Percentiles rank a stretch among this genome's conserved stretches.
Evolutionary conservation across 1,140 invertebrate genomes (phyloP).

Genomic region (Musca vetustissima): DNA sequence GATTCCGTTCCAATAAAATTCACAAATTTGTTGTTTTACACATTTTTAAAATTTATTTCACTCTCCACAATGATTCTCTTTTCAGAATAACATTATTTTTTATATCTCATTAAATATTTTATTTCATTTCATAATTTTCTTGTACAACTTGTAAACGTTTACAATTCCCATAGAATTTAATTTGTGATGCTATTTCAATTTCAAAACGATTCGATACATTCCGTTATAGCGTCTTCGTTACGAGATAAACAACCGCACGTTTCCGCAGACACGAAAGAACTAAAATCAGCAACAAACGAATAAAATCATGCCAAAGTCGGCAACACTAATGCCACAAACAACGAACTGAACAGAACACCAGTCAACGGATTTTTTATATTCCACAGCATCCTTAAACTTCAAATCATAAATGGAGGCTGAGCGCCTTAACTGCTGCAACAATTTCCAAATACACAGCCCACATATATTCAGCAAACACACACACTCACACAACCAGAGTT

Average conservation of each 20-base stretch:
- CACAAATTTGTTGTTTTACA: too few species aligned
- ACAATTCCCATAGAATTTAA: neutral
- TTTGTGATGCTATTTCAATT: neutral
- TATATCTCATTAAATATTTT: too few species aligned
- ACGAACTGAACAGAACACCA: neutral
- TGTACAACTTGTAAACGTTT: too few species aligned
- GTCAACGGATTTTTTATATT: neutral
- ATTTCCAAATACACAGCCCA: conserved; percentile 23
- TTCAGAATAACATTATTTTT: too few species aligned
- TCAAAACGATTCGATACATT: neutral
- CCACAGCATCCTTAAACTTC: conserved; percentile 16
- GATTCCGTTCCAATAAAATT: too few species aligned
- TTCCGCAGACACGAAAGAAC: conserved; percentile 48
- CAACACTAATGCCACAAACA: conserved; percentile 23
- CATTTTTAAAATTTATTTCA: too few species aligned
- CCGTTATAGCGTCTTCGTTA: neutral
- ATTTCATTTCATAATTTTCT: neutral
- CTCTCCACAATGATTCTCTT: too few species aligned
- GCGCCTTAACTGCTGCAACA: conserved; percentile 28
- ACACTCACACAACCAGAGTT: neutral
- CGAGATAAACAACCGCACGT: conserved; percentile 40
- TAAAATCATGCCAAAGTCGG: conserved; percentile 35
- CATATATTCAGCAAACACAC: conserved; percentile 1
- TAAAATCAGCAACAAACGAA: conserved; percentile 30
- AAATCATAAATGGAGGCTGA: conserved; percentile 7